These are phyloP conservation scores for Nibea albiflora DNA, from an alignment of 2,113 vertebrate genomes.

Conservation along the genomic window DNA sequence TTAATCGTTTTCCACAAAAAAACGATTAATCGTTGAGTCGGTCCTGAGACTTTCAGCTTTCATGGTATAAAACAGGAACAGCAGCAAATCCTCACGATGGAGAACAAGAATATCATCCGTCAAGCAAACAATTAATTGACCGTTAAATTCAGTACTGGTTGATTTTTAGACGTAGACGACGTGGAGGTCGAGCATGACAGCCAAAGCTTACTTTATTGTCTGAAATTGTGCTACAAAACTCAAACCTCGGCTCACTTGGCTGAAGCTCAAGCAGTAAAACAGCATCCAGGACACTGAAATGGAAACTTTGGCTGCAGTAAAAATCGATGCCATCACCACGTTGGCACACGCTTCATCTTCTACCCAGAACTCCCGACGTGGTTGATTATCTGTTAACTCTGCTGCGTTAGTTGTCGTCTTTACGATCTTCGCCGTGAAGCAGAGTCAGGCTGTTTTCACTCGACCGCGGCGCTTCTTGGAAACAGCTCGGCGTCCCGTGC, in stretches of 20 bases:
- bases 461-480: slow-evolving; percentile 16
- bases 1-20: neutral
- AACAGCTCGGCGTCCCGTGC: neutral
- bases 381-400: neutral
- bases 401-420: neutral
- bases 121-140: neutral
- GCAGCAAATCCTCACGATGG: too few relatives aligned
- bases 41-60: too few relatives aligned
- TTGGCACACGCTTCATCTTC: slow-evolving; percentile 19
- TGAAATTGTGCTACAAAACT: slow-evolving; percentile 1
- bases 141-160: too few relatives aligned
- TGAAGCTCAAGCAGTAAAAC: slow-evolving; percentile 35
- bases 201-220: neutral
- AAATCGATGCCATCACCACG: slow-evolving; percentile 8
- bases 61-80: too few relatives aligned
- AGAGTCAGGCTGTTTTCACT: slow-evolving; percentile 2
- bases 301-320: slow-evolving; percentile 51
- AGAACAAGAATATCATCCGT: too few relatives aligned
- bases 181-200: neutral
- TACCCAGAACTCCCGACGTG: neutral
- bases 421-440: neutral
- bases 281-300: slow-evolving; percentile 3
- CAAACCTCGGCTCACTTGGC: slow-evolving; percentile 2
- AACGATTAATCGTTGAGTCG: neutral
- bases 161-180: neutral